phyloP scores from a whole-genome alignment of 37 sponge, comb jelly and placozoan genomes.

The Lycopodina hypogea region DNA sequence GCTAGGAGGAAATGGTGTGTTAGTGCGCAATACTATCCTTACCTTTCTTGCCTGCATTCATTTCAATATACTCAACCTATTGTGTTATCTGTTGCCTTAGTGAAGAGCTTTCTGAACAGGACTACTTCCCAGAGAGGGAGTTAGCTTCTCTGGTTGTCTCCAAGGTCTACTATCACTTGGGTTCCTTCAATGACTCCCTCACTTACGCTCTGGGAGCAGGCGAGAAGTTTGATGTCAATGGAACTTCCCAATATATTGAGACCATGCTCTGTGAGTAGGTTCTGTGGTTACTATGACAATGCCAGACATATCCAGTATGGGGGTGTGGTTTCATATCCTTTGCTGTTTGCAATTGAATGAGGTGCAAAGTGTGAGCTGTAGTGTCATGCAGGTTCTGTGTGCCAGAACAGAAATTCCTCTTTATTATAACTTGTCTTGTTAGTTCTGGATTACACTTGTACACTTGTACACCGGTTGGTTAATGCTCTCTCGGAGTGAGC shows the following conservation, averaged over 20 bases:
- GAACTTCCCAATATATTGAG: constrained; percentile 89
- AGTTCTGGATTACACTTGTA: too few relatives aligned
- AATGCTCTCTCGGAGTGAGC: too few relatives aligned
- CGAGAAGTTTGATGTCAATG: constrained; percentile 80
- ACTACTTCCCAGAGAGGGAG: constrained; percentile 78
- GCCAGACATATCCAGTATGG: background rate
- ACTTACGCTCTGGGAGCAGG: constrained; percentile 91
- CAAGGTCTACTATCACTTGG: constrained; percentile 98
- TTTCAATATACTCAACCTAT: background rate
- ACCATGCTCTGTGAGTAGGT: constrained; percentile 86
- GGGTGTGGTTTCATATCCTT: background rate
- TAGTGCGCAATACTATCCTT: background rate
- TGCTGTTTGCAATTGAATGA: too few relatives aligned
- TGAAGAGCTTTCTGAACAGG: constrained; percentile 87
- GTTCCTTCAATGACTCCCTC: constrained; percentile 89
- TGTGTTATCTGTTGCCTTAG: constrained; percentile 30
- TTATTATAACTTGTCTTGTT: too few relatives aligned
- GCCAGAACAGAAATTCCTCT: too few relatives aligned
- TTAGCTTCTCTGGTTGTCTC: constrained; percentile 91
- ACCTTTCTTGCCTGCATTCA: too few relatives aligned
- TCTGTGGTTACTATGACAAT: constrained; percentile 1
- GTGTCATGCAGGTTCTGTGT: too few relatives aligned
- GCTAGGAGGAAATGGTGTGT: background rate
- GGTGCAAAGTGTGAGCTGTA: too few relatives aligned
- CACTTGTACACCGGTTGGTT: too few relatives aligned